Evolutionary conservation across 2,888 invertebrate genomes (phyloP).

Genomic region (Xylota segnis): DNA sequence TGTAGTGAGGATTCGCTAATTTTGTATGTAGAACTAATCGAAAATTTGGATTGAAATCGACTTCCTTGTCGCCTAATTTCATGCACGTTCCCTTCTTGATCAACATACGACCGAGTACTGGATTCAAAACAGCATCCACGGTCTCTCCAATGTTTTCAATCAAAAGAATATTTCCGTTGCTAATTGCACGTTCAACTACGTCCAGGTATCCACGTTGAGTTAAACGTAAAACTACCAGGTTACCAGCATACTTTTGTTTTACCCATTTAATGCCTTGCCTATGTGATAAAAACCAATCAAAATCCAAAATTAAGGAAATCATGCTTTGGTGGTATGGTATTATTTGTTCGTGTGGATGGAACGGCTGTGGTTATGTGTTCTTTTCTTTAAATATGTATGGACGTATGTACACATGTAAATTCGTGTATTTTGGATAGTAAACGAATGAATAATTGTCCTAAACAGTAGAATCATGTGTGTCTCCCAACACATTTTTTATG

Average conservation of each 20-base stretch:
- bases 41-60: conserved; percentile 94
- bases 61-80: conserved; percentile 96
- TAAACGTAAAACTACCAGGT: conserved; percentile 90
- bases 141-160: conserved; percentile 96
- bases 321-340: conserved; percentile 4
- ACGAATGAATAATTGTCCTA: no score
- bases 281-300: conserved; percentile 49
- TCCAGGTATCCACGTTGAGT: conserved; percentile 94
- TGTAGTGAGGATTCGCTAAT: conserved; percentile 97
- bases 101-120: conserved; percentile 93
- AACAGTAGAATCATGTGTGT: no score
- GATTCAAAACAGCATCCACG: conserved; percentile 96
- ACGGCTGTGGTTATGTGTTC: no score
- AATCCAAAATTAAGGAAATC: conserved; percentile 47
- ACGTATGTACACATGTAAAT: no score
- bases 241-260: conserved; percentile 92
- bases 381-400: no score
- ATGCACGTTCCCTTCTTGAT: conserved; percentile 93
- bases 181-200: conserved; percentile 90
- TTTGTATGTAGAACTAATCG: conserved; percentile 95
- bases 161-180: conserved; percentile 90
- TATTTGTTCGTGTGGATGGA: conserved; percentile 21
- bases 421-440: no score
- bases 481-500: no score
- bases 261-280: conserved; percentile 98